Percentiles rank a stretch among this genome's conserved stretches.
Evolutionary conservation across 2,888 invertebrate genomes (phyloP).

Genomic region (Koerneria pararmatus): DNA sequence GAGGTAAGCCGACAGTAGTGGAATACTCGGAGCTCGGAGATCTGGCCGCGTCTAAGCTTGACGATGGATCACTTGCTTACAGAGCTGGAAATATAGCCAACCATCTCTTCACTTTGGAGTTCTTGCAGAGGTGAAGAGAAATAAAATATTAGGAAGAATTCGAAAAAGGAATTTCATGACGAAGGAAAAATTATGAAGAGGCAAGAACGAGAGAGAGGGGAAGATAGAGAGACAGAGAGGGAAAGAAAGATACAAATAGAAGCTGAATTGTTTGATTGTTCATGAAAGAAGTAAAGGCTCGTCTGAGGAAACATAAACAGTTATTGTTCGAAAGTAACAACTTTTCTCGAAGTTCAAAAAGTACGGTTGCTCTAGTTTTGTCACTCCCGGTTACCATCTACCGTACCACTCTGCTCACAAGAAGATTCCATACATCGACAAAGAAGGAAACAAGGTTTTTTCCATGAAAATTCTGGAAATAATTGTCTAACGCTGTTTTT

Average conservation of each 20-base stretch:
- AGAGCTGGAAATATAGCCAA: conserved; percentile 97
- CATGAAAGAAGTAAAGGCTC: too few relatives aligned
- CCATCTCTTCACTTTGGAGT: conserved; percentile 86
- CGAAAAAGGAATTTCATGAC: background rate
- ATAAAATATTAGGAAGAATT: background rate
- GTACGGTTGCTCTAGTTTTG: conserved; percentile 39
- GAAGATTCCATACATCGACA: conserved; percentile 82
- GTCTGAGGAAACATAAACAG: too few relatives aligned
- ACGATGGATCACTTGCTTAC: conserved; percentile 74
- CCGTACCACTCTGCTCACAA: conserved; percentile 92
- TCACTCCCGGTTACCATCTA: conserved; percentile 70
- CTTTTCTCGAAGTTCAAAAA: too few relatives aligned
- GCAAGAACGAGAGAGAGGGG: too few relatives aligned
- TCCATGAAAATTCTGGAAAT: too few relatives aligned
- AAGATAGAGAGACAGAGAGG: too few relatives aligned
- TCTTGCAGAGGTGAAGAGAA: conserved; percentile 67
- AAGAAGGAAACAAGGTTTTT: conserved; percentile 60
- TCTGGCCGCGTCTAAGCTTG: conserved; percentile 71
- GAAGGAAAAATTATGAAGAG: too few relatives aligned
- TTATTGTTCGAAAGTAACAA: too few relatives aligned
- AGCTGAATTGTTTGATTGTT: too few relatives aligned
- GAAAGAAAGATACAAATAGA: too few relatives aligned
- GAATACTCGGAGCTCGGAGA: conserved; percentile 94
- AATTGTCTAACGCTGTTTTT: too few relatives aligned
- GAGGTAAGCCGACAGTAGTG: conserved; percentile 68